Base-by-base conservation (phyloP, 2,888 invertebrate genomes). In the Bimastos eiseni region DNA sequence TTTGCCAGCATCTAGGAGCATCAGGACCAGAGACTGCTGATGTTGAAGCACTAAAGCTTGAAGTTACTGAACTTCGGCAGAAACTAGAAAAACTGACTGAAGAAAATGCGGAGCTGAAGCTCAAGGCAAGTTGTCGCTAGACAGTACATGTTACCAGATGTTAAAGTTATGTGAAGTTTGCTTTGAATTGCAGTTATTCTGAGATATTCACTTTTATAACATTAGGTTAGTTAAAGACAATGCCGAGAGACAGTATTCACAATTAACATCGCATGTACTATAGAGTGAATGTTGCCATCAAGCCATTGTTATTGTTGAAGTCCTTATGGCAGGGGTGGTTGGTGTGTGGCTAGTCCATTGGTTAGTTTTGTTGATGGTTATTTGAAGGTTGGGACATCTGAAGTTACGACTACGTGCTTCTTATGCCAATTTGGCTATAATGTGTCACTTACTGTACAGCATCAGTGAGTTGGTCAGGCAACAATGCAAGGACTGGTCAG, bases 1-100 rank as follows among this genome's bases (percentile, higher is more conserved):
- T 95, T 91, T 94, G 94, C 90, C 94, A 94, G 91, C 94, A 95
- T 92, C 91, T 95, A 44, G 95, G 95, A 55, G 94, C 94, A 13
- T 93, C 93, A 37, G 94, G 94, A 21, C 95, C 95, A 88, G 95
- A 95, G 91, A 94, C 94, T 88, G 94, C 95, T n/a, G 95, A 95
- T 93, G 94, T 94, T 0, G 95, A 95, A 92, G 94, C 94, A 21
- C 92, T 95, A 83, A 95, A 95, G 93, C 92, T 94, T 37, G 95
- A 95, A 92, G 94, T 95, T 30, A 93, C 94, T 89, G 95, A 95
- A 92, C 93, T 95, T 44, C 92, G 94, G 91, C 93, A 94, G 90
- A 94, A 94, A 91, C 92, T 93, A 90, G 95, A 94, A 92, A 93
- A 94, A 91, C 93, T 95, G 24, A 93, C 93, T 89, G 95, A 95